phyloP scores from a whole-genome alignment of 2,113 vertebrate species.

The Arothron firmamentum region DNA sequence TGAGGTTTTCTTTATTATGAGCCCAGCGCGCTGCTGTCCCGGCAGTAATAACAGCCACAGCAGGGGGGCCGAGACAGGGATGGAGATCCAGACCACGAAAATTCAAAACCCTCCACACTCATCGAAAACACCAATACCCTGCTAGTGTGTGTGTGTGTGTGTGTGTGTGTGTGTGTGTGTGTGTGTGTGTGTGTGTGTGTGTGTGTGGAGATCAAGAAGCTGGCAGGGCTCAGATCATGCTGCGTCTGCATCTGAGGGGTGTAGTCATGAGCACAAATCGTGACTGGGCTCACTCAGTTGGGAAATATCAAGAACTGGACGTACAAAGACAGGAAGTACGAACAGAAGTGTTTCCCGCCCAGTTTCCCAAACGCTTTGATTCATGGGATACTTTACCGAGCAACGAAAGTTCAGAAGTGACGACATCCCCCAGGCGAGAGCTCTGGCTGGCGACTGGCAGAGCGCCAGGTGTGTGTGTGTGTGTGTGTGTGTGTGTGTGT shows the following conservation, averaged over 20 bases:
- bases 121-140: neutral
- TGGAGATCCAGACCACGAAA: too few relatives aligned
- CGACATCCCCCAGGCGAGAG: constrained; percentile 2
- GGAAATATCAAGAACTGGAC: constrained; percentile 29
- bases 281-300: constrained; percentile 29
- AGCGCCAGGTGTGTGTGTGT: neutral
- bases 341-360: constrained; percentile 46
- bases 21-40: neutral
- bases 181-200: too few relatives aligned
- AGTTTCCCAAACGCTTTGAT: constrained; percentile 24
- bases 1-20: constrained; percentile 20
- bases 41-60: constrained; percentile 16
- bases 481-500: neutral
- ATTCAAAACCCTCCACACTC: too few relatives aligned
- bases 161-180: neutral
- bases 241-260: constrained; percentile 22
- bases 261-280: constrained; percentile 30
- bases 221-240: too few relatives aligned
- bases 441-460: neutral
- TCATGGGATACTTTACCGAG: constrained; percentile 25
- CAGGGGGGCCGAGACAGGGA: neutral
- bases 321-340: constrained; percentile 47
- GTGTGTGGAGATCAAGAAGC: constrained; percentile 5
- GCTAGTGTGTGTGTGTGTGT: too few relatives aligned
- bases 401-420: constrained; percentile 12